phyloP scores from a whole-genome alignment of 2,113 vertebrate species.

The Cygnus atratus region DNA sequence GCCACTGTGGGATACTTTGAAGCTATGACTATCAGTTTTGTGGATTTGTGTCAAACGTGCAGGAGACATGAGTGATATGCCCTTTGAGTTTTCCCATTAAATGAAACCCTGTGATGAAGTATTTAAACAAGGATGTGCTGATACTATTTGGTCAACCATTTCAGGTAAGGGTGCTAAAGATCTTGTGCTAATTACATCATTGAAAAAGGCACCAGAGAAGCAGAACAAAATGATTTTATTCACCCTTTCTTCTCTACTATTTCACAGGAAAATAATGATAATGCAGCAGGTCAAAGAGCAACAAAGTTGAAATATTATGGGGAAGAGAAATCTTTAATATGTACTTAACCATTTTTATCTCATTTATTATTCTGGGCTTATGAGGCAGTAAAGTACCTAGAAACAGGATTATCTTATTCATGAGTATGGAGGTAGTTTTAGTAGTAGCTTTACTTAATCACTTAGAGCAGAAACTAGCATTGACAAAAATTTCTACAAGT shows the following conservation, averaged over 20 bases:
- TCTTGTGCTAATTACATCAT: neutral
- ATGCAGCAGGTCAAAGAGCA: neutral
- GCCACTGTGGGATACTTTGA: neutral
- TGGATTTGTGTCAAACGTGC: constrained; percentile 20
- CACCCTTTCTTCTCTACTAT: neutral
- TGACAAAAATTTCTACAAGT: neutral
- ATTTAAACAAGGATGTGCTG: neutral
- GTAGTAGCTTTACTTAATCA: neutral
- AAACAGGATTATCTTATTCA: neutral
- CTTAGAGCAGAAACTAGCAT: neutral
- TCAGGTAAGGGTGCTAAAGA: neutral
- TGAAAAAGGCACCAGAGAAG: neutral
- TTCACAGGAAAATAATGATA: neutral
- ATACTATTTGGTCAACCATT: neutral
- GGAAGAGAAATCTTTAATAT: neutral
- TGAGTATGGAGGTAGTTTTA: neutral
- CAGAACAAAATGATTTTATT: neutral
- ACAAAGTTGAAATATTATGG: neutral
- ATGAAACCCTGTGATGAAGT: neutral
- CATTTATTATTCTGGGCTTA: neutral
- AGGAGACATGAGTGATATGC: neutral
- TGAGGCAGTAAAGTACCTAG: neutral
- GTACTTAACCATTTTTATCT: neutral
- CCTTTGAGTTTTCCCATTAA: neutral
- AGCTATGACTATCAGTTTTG: constrained; percentile 2